Percentiles rank a stretch among this genome's conserved stretches.
phyloP scores from a whole-genome alignment of 2,888 invertebrate genomes.

The Buathra laborator region DNA sequence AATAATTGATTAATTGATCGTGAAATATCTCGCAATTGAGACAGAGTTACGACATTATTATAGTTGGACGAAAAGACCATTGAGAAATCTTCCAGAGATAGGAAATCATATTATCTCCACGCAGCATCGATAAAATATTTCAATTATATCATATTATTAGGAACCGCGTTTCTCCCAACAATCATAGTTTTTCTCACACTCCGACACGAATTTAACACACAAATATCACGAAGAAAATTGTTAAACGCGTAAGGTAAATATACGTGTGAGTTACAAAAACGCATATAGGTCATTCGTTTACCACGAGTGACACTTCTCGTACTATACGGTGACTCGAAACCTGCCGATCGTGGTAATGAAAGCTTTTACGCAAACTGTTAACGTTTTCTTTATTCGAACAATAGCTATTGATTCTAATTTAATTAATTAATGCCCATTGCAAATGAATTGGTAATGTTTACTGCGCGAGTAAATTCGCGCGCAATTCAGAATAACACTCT shows the following conservation, averaged over 20 bases:
- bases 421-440: background rate
- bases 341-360: background rate
- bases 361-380: background rate
- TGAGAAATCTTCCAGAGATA: no score
- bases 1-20: background rate
- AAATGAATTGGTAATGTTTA: background rate
- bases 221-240: background rate
- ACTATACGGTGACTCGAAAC: slow-evolving; percentile 21
- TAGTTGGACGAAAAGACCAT: no score
- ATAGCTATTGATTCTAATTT: background rate
- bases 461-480: background rate
- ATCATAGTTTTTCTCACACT: background rate
- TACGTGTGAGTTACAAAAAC: slow-evolving; percentile 13
- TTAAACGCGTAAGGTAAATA: background rate
- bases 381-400: background rate
- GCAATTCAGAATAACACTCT: background rate
- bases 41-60: no score
- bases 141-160: slow-evolving; percentile 40
- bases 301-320: slow-evolving; percentile 12
- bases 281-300: slow-evolving; percentile 57
- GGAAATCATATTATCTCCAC: background rate
- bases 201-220: background rate
- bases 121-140: slow-evolving; percentile 43
- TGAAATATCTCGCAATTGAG: no score
- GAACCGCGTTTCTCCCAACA: background rate